phyloP scores from a whole-genome alignment of 2,797 vertebrate species.

The Sebastes minor region DNA sequence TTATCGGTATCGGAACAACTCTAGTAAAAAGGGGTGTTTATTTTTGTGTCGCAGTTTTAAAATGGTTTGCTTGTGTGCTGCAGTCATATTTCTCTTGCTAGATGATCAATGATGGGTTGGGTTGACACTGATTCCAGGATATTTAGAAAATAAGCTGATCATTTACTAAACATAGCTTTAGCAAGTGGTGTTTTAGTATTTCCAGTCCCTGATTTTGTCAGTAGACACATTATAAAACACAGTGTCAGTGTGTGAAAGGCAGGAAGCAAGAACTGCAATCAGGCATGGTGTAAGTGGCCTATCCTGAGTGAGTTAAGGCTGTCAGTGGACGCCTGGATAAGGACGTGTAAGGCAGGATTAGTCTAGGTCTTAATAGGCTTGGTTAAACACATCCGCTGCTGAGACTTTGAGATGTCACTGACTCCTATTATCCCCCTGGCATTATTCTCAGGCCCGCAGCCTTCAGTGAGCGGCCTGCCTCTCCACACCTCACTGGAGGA shows the following conservation, averaged over 20 bases:
- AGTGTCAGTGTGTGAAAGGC: conserved; percentile 18
- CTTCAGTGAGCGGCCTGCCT: conserved; percentile 23
- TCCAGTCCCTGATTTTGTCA: background rate
- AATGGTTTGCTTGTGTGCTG: background rate
- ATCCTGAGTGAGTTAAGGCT: conserved; percentile 62
- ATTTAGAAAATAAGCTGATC: background rate
- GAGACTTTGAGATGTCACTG: conserved; percentile 77
- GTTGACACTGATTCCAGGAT: background rate
- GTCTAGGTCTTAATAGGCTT: conserved; percentile 78
- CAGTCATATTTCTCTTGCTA: background rate
- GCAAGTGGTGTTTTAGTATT: background rate
- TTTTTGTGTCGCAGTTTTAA: background rate
- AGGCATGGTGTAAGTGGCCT: conserved; percentile 48
- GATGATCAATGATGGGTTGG: conserved; percentile 2
- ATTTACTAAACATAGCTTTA: background rate
- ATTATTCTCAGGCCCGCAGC: conserved; percentile 48
- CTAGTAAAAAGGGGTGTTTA: background rate
- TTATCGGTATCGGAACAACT: too few species aligned
- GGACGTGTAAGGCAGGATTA: conserved; percentile 77
- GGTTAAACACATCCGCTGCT: conserved; percentile 78
- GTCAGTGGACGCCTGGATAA: conserved; percentile 69
- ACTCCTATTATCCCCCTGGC: conserved; percentile 74
- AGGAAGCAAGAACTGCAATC: conserved; percentile 18
- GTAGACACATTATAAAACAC: conserved; percentile 1
- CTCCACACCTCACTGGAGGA: conserved; percentile 37